Evolutionary conservation across 2,797 vertebrate species (phyloP).

Genomic region (Onychomys arenicola): DNA sequence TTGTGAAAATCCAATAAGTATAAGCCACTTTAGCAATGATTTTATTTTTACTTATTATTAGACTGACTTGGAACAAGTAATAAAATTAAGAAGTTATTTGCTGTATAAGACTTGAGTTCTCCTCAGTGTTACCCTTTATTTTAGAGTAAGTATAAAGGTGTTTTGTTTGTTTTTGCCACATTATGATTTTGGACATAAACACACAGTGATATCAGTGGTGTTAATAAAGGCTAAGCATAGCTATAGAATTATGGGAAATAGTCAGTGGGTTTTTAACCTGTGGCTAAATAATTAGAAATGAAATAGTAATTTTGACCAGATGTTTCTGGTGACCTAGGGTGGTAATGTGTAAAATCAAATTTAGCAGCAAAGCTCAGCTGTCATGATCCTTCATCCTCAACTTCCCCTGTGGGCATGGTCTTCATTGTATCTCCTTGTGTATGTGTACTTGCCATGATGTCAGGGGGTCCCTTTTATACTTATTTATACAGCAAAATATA

Average conservation of each 20-base stretch:
- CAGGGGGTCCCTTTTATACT: background rate
- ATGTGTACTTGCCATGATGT: background rate
- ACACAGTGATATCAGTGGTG: slow-evolving; percentile 1
- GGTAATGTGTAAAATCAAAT: background rate
- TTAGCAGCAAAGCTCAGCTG: background rate
- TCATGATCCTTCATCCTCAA: background rate
- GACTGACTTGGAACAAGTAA: background rate
- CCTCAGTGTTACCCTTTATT: background rate
- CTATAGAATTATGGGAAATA: background rate
- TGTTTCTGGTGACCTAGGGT: background rate
- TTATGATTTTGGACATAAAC: background rate
- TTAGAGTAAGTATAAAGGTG: background rate
- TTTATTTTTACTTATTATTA: slow-evolving; percentile 12
- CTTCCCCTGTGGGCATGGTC: background rate
- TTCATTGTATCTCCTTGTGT: background rate
- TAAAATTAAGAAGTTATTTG: background rate
- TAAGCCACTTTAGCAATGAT: background rate
- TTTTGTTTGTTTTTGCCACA: background rate
- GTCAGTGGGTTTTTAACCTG: background rate
- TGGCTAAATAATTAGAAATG: slow-evolving; percentile 21
- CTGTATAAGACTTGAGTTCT: background rate
- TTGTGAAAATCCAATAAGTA: background rate
- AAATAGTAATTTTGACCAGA: slow-evolving; percentile 13
- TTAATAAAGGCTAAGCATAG: background rate
- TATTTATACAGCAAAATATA: background rate